Conservation (phyloP, 2,888 invertebrate genomes). For the Rhagophthalmus giganteus region DNA sequence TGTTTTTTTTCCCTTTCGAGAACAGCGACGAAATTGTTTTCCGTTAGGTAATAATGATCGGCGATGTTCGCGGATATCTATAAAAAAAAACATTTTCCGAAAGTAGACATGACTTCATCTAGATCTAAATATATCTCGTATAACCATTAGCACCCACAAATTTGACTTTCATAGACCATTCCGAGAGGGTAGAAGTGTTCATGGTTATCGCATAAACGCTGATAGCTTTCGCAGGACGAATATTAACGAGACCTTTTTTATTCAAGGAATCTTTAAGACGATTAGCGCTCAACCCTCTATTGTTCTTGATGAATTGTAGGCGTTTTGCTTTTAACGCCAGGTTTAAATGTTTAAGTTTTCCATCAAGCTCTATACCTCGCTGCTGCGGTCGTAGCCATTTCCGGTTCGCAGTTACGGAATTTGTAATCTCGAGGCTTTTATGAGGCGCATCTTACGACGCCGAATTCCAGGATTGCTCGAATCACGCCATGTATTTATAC, state of each 20-base stretch:
- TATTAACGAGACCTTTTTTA: slow-evolving; percentile 26
- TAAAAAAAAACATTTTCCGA: slow-evolving; percentile 11
- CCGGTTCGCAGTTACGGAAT: slow-evolving; percentile 31
- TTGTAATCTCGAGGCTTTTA: slow-evolving; percentile 33
- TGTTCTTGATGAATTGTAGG: slow-evolving; percentile 25
- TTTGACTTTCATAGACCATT: slow-evolving; percentile 31
- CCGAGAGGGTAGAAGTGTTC: slow-evolving; percentile 24
- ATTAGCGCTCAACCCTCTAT: slow-evolving; percentile 19
- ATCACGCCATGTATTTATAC: slow-evolving; percentile 31
- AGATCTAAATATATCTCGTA: slow-evolving; percentile 18
- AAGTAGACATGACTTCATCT: slow-evolving; percentile 20
- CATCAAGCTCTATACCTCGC: slow-evolving; percentile 23
- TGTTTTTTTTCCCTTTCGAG: too few relatives aligned
- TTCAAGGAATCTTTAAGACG: slow-evolving; percentile 17
- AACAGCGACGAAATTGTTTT: too few relatives aligned
- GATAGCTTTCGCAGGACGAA: slow-evolving; percentile 26
- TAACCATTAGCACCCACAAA: slow-evolving; percentile 28
- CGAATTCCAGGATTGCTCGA: slow-evolving; percentile 21
- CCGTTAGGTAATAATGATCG: too few relatives aligned
- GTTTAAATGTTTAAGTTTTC: slow-evolving; percentile 31
- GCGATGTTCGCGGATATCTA: too few relatives aligned
- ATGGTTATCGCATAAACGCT: slow-evolving; percentile 28
- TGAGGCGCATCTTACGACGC: slow-evolving; percentile 30
- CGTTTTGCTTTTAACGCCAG: slow-evolving; percentile 24
- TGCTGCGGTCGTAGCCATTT: slow-evolving; percentile 24